Percentiles rank a stretch among this genome's conserved stretches.
phyloP scores from a whole-genome alignment of 1,140 invertebrate genomes.

The Ruditapes philippinarum region DNA sequence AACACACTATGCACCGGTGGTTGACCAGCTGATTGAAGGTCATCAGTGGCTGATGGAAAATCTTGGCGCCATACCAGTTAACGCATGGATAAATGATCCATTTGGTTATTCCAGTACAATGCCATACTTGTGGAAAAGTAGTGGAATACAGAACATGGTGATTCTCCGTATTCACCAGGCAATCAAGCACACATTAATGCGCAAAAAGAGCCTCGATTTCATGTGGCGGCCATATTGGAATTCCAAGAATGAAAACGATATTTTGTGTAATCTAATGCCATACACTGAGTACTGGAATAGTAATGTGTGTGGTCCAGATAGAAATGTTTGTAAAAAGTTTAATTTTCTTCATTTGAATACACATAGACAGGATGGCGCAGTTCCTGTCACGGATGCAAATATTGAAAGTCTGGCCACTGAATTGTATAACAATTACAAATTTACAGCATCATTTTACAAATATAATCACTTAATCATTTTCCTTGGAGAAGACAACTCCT shows the following conservation, averaged over 20 bases:
- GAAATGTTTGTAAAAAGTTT: slow-evolving; percentile 97
- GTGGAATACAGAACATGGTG: slow-evolving; percentile 93
- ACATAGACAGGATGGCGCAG: slow-evolving; percentile 59
- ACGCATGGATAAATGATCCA: slow-evolving; percentile 97
- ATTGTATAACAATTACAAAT: slow-evolving; percentile 55
- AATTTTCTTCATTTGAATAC: slow-evolving; percentile 94
- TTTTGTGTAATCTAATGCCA: slow-evolving; percentile 95
- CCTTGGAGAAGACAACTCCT: slow-evolving; percentile 98
- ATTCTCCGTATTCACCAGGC: slow-evolving; percentile 97
- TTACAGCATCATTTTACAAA: slow-evolving; percentile 90
- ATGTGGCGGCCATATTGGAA: slow-evolving; percentile 97
- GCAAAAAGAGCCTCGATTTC: slow-evolving; percentile 93
- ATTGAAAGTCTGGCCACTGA: slow-evolving; percentile 15
- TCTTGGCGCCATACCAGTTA: slow-evolving; percentile 91
- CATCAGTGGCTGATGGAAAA: slow-evolving; percentile 97
- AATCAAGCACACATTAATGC: slow-evolving; percentile 95
- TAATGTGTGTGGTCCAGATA: slow-evolving; percentile 92
- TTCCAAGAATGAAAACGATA: slow-evolving; percentile 74
- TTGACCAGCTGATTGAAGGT: slow-evolving; percentile 97
- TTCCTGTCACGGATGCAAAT: slow-evolving; percentile 14
- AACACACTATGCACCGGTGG: slow-evolving; percentile 95
- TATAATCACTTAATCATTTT: slow-evolving; percentile 94
- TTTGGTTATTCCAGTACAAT: slow-evolving; percentile 95
- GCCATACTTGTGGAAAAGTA: slow-evolving; percentile 93
- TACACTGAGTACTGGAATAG: slow-evolving; percentile 98